phyloP scores from a whole-genome alignment of 2,113 vertebrate genomes.

The Acanthochromis polyacanthus region DNA sequence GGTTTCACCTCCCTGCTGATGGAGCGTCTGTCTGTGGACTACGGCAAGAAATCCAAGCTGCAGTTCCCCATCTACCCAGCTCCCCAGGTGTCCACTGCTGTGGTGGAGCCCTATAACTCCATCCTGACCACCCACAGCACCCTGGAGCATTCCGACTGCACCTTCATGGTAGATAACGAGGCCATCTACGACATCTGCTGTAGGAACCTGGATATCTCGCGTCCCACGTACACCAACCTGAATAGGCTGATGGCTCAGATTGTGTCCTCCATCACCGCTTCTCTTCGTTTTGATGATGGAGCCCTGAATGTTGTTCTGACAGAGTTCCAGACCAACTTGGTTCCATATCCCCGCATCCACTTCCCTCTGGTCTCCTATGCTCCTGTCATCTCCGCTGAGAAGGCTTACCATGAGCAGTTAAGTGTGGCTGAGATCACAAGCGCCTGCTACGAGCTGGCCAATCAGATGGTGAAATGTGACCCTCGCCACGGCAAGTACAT shows the following conservation, averaged over 20 bases:
- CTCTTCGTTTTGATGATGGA: slow-evolving; percentile 89
- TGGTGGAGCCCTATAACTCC: slow-evolving; percentile 88
- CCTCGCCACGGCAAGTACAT: no score
- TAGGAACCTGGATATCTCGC: slow-evolving; percentile 85
- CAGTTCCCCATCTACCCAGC: slow-evolving; percentile 94
- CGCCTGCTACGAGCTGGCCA: no score
- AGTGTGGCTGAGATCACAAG: no score
- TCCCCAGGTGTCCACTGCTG: slow-evolving; percentile 81
- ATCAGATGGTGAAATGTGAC: no score
- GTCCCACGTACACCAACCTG: slow-evolving; percentile 85
- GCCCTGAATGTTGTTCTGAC: no score
- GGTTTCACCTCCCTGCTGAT: slow-evolving; percentile 90
- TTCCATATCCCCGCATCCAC: no score
- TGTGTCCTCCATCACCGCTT: slow-evolving; percentile 86
- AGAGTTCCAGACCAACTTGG: no score
- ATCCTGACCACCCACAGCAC: slow-evolving; percentile 89
- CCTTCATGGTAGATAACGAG: slow-evolving; percentile 89
- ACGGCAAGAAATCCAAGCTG: slow-evolving; percentile 92
- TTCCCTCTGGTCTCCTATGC: no score
- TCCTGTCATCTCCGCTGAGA: no score
- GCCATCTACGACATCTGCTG: slow-evolving; percentile 89
- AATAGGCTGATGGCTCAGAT: slow-evolving; percentile 79
- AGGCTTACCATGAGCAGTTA: no score
- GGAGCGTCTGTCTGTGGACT: slow-evolving; percentile 93
- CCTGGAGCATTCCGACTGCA: slow-evolving; percentile 89